A percentile compares a stretch with the other conserved stretches of the same genome.
Conservation (phyloP, 2,888 invertebrate genomes). For the Lingula anatina region DNA sequence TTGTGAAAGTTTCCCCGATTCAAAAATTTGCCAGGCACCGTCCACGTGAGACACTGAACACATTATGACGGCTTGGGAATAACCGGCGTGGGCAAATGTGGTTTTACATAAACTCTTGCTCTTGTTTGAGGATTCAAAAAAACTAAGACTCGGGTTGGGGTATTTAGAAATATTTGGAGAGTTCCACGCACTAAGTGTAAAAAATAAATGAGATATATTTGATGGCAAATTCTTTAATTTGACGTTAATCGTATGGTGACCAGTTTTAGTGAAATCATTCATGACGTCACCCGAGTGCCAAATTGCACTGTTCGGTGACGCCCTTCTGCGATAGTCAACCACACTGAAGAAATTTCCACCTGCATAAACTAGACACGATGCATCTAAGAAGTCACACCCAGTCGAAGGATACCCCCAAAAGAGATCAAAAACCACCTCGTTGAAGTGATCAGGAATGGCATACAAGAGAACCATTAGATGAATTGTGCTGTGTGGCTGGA, state of each 20-base stretch:
- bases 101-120: constrained; percentile 22
- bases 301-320: constrained; percentile 1
- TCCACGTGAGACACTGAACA: constrained; percentile 17
- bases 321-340: constrained; percentile 10
- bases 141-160: constrained; percentile 25
- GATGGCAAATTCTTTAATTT: constrained; percentile 16
- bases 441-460: constrained; percentile 20
- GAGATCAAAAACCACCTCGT: constrained; percentile 25
- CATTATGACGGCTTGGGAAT: constrained; percentile 26
- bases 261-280: constrained; percentile 12
- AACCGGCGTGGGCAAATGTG: constrained; percentile 20
- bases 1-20: constrained; percentile 1
- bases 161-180: constrained; percentile 22
- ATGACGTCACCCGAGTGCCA: constrained; percentile 23
- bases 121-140: constrained; percentile 18
- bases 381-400: constrained; percentile 22
- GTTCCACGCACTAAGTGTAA: constrained; percentile 25
- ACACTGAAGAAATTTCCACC: constrained; percentile 1
- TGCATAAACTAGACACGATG: constrained; percentile 19
- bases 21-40: not conserved
- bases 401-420: constrained; percentile 22
- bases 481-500: constrained; percentile 16
- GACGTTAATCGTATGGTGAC: constrained; percentile 26
- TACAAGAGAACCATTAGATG: constrained; percentile 19
- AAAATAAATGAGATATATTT: constrained; percentile 21